A percentile compares a stretch with the other conserved stretches of the same genome.
Evolutionary conservation across 2,888 invertebrate species (phyloP).

Genomic region (Dugesia japonica): DNA sequence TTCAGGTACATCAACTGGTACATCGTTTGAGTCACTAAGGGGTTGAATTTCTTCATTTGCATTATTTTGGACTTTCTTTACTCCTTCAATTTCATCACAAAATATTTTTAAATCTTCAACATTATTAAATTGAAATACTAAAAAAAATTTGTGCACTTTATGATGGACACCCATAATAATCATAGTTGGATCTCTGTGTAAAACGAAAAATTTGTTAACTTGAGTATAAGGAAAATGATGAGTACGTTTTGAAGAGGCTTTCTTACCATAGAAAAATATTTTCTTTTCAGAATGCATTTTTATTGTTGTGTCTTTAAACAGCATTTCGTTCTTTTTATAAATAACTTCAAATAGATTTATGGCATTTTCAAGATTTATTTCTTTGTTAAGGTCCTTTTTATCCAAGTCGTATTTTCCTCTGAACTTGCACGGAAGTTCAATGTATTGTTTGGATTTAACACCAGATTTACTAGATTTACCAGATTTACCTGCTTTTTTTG

Average conservation of each 20-base stretch:
- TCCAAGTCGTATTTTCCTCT: constrained; percentile 1
- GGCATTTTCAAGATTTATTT: background rate
- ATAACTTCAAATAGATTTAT: constrained; percentile 2
- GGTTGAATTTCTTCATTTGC: too few relatives aligned
- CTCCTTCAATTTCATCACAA: background rate
- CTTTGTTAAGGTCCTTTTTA: background rate
- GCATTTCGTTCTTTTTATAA: background rate
- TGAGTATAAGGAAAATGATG: background rate
- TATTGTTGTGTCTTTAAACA: constrained; percentile 3
- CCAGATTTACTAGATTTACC: background rate
- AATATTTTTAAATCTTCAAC: background rate
- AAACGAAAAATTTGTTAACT: background rate
- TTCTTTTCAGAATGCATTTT: background rate
- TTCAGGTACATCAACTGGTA: background rate
- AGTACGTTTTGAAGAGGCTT: background rate
- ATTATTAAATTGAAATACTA: background rate
- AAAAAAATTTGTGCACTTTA: background rate
- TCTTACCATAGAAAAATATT: background rate
- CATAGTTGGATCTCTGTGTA: background rate
- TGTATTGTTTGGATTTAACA: background rate
- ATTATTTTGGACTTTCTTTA: background rate
- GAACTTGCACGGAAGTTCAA: background rate
- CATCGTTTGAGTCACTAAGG: background rate
- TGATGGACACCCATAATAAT: constrained; percentile 2
- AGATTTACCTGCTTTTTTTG: background rate